phyloP scores from a whole-genome alignment of 2,888 invertebrate genomes.

The Hirtodrosophila duncani region DNA sequence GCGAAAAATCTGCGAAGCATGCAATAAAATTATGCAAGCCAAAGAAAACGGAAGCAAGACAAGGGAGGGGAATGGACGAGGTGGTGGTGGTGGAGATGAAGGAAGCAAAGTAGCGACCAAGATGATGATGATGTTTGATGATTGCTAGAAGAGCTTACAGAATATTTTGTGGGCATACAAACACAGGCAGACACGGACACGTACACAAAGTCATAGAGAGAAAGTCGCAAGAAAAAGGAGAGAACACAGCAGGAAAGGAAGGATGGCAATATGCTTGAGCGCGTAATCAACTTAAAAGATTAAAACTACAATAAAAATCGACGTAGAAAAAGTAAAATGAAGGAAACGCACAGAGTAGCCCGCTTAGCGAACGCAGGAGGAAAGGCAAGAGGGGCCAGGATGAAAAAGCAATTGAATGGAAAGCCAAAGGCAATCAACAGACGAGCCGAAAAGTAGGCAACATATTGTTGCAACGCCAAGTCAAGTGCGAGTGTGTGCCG shows the following conservation, averaged over 20 bases:
- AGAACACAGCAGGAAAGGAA: not conserved
- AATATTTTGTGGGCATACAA: slow-evolving; percentile 17
- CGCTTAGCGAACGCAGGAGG: too few relatives aligned
- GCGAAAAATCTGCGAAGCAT: slow-evolving; percentile 6
- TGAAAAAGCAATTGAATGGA: slow-evolving; percentile 35
- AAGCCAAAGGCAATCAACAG: slow-evolving; percentile 16
- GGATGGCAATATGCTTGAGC: slow-evolving; percentile 17
- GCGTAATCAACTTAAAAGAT: slow-evolving; percentile 37
- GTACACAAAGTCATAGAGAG: slow-evolving; percentile 3
- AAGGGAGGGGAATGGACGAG: too few relatives aligned
- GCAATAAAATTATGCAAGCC: slow-evolving; percentile 36
- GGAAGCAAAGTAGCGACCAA: slow-evolving; percentile 29
- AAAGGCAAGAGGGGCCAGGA: too few relatives aligned
- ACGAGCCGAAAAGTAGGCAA: slow-evolving; percentile 33
- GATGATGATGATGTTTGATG: too few relatives aligned
- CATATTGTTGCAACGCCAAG: slow-evolving; percentile 15
- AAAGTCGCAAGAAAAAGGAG: not conserved
- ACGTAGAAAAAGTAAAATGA: too few relatives aligned
- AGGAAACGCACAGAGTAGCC: too few relatives aligned
- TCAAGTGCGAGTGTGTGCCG: not conserved
- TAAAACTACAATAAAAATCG: slow-evolving; percentile 30
- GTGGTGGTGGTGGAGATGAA: too few relatives aligned
- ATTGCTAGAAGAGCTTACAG: slow-evolving; percentile 25
- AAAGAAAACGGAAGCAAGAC: slow-evolving; percentile 15
- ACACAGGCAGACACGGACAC: slow-evolving; percentile 6